Conservation (phyloP, 2,888 invertebrate genomes). For the Gymnosoma rotundatum region DNA sequence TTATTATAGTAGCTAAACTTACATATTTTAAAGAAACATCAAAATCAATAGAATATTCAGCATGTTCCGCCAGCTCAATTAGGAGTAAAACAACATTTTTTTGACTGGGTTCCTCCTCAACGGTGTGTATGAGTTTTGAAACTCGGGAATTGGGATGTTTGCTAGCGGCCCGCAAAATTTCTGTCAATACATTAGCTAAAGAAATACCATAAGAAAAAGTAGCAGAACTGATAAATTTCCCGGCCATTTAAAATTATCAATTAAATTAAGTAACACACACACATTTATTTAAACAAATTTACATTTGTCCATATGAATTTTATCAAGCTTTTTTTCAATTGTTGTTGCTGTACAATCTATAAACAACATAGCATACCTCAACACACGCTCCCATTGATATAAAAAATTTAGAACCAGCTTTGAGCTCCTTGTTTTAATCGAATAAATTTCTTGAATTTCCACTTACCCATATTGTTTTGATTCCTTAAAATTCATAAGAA, state of each 20-base stretch:
- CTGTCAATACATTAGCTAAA: slow-evolving; percentile 58
- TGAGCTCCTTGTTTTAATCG: not conserved
- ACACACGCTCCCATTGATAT: not conserved
- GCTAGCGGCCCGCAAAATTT: slow-evolving; percentile 73
- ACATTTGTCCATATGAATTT: too few species aligned
- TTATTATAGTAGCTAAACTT: slow-evolving; percentile 67
- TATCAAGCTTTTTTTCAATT: not conserved
- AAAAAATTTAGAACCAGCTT: not conserved
- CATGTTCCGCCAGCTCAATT: slow-evolving; percentile 78
- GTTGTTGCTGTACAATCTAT: slow-evolving; percentile 13
- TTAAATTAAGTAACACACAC: too few species aligned
- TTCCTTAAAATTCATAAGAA: slow-evolving; percentile 13
- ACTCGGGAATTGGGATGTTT: slow-evolving; percentile 77
- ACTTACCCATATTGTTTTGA: slow-evolving; percentile 44
- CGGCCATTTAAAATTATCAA: not conserved
- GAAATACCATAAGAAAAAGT: not conserved
- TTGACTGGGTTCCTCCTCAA: slow-evolving; percentile 73
- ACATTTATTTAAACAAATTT: too few species aligned
- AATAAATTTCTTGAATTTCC: not conserved
- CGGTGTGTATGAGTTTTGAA: slow-evolving; percentile 75
- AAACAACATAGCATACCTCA: not conserved
- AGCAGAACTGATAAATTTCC: not conserved
- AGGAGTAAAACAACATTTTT: slow-evolving; percentile 76
- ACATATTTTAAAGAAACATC: slow-evolving; percentile 78
- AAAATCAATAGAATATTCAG: slow-evolving; percentile 77